These are phyloP conservation scores for Andrena minutula DNA, from an alignment of 2,888 invertebrate species.

Conservation along the genomic window DNA sequence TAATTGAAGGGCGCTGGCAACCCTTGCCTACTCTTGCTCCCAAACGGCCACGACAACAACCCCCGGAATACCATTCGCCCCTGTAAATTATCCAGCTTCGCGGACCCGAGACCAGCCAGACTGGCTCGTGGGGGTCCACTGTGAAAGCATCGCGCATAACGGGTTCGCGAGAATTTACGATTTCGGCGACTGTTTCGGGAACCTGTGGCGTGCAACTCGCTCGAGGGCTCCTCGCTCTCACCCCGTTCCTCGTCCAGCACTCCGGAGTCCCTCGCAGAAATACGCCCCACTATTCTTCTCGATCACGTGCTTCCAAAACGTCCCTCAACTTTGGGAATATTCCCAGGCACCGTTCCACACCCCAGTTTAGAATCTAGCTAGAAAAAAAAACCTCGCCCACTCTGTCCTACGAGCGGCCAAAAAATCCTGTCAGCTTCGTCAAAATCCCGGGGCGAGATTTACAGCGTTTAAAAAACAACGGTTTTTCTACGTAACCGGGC, in stretches of 20 bases:
- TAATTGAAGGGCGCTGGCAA: conserved; percentile 73
- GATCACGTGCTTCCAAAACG: background rate
- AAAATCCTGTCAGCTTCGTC: conserved; percentile 24
- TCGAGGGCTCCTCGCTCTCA: conserved; percentile 4
- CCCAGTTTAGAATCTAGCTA: background rate
- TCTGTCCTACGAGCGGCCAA: background rate
- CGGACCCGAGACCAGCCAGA: conserved; percentile 69
- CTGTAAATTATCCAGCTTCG: conserved; percentile 73
- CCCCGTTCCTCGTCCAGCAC: background rate
- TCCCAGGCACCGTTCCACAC: background rate
- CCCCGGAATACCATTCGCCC: conserved; percentile 54
- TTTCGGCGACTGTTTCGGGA: conserved; percentile 56
- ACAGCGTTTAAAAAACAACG: conserved; percentile 47
- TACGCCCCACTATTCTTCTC: background rate
- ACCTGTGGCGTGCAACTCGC: conserved; percentile 41
- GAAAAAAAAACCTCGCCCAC: background rate
- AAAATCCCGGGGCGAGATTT: conserved; percentile 41
- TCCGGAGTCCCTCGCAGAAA: background rate
- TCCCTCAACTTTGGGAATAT: conserved; percentile 6
- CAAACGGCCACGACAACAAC: conserved; percentile 52
- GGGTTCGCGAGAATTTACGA: conserved; percentile 77
- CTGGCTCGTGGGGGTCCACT: conserved; percentile 47
- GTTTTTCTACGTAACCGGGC: conserved; percentile 27
- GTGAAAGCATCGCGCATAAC: conserved; percentile 68
- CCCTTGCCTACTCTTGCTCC: conserved; percentile 68